Evolutionary conservation across 2,888 invertebrate genomes (phyloP).

Genomic region (Siphlonurus alternatus): DNA sequence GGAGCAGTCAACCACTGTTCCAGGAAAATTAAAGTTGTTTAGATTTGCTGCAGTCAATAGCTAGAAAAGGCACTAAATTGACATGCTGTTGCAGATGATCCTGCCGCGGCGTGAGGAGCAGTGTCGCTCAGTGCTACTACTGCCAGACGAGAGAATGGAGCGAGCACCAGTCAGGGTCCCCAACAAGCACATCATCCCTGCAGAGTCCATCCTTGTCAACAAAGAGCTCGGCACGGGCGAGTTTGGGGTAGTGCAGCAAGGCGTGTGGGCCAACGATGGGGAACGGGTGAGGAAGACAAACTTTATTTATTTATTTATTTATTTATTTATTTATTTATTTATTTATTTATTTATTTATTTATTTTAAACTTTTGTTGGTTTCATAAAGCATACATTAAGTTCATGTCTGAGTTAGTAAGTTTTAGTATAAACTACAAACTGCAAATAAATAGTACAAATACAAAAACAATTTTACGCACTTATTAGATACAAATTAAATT

Average conservation of each 20-base stretch:
- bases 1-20: no score
- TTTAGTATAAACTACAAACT: no score
- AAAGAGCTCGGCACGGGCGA: conserved; percentile 71
- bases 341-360: conserved; percentile 3
- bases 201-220: conserved; percentile 30
- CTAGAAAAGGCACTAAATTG: no score
- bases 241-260: conserved; percentile 96
- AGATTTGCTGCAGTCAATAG: no score
- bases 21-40: no score
- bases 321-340: not conserved
- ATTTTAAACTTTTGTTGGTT: no score
- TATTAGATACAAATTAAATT: no score
- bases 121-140: conserved; percentile 22
- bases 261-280: conserved; percentile 89
- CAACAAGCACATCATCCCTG: conserved; percentile 63
- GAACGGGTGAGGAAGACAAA: conserved; percentile 78
- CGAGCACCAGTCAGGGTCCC: conserved; percentile 38
- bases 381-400: no score
- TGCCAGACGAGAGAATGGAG: conserved; percentile 20
- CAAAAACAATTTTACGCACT: no score
- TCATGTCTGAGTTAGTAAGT: no score
- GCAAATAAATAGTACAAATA: no score
- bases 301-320: conserved; percentile 16
- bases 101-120: conserved; percentile 33
- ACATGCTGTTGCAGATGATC: conserved; percentile 22